These are phyloP conservation scores for Corydoras maculifer DNA, from an alignment of 2,113 vertebrate species.

Conservation along the genomic window DNA sequence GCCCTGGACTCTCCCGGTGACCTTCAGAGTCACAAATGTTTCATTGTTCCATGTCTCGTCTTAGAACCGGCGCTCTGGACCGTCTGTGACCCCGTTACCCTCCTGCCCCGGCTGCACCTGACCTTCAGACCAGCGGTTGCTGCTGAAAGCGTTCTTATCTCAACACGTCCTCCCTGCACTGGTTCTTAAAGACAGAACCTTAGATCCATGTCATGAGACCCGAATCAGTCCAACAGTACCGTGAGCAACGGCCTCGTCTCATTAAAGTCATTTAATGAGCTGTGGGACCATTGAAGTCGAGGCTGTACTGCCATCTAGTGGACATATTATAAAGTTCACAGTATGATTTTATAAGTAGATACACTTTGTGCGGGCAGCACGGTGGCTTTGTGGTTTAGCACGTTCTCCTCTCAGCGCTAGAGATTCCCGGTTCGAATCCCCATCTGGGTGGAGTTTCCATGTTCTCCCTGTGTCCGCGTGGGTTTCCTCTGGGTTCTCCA, in stretches of 20 bases:
- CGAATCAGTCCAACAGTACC: constrained; percentile 1
- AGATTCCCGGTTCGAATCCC: too few species aligned
- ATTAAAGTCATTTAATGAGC: too few species aligned
- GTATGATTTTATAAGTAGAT: too few species aligned
- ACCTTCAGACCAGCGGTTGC: constrained; percentile 26
- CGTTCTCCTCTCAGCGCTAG: too few species aligned
- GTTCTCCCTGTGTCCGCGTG: too few species aligned
- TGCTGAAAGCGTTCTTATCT: not conserved
- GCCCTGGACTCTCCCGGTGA: too few species aligned
- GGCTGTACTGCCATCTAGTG: not conserved
- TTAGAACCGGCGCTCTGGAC: constrained; percentile 23
- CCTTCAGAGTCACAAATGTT: not conserved
- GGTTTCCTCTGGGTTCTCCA: too few species aligned
- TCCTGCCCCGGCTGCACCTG: constrained; percentile 19
- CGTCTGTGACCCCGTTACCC: constrained; percentile 40
- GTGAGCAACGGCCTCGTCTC: not conserved
- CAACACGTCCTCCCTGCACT: not conserved
- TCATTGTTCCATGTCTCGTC: constrained; percentile 14
- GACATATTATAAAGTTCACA: not conserved
- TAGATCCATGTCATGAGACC: too few species aligned
- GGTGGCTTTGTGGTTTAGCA: too few species aligned
- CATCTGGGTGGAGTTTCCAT: too few species aligned
- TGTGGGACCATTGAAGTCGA: not conserved
- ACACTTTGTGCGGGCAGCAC: too few species aligned
- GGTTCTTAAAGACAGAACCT: constrained; percentile 23